Evolutionary conservation across 2,113 vertebrate species (phyloP), one percentile per base, ranked within the genome.

Genomic region (Capricornis sumatraensis): DNA sequence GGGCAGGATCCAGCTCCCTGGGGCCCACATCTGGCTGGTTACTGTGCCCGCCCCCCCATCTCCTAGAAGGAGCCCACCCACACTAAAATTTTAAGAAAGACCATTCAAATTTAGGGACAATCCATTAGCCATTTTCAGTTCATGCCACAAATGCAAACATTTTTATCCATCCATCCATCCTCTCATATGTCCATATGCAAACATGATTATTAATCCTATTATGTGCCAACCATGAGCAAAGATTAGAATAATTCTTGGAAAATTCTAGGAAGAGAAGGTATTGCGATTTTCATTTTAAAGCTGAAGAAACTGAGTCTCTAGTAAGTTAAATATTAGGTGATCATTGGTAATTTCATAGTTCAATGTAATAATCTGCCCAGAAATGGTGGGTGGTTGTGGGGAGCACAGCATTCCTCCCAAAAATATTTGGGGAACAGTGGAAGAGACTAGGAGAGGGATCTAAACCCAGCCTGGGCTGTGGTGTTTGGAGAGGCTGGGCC

Each of bases 11-110:
- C 40, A 71, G 62, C 36, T 78, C 40, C n/a, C n/a, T 50, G 45
- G 27, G 40, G n/a, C 25, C 19, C 62, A 83, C 76, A 52, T 83
- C 74, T 93, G 82, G 50, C 13, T 52, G 30, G 40, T 4, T 64
- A 47, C 30, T 89, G 30, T 60, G 55, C 5, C n/a, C 16, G 16
- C 23, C 40, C 40, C 40, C 40, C 19, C 15, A 91, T 21, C 40
- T 67, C n/a, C 23, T 58, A 47, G 50, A 43, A 87, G 47, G 64
- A 55, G 87, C 57, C 28, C 57, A 2, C 14, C 52, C 57, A 8
- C 21, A 11, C 6, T 83, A 53, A 89, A 92, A 52, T 64, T 84
- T 91, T 91, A 95, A 88, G 87, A 89, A 96, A 85, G 57, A 82
- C n/a, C 45, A 62, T 50, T 21, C 14, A 89, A 23, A 92, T 84